Evolutionary conservation across 1,140 invertebrate genomes (phyloP).

Genomic region (Gryon sp.): DNA sequence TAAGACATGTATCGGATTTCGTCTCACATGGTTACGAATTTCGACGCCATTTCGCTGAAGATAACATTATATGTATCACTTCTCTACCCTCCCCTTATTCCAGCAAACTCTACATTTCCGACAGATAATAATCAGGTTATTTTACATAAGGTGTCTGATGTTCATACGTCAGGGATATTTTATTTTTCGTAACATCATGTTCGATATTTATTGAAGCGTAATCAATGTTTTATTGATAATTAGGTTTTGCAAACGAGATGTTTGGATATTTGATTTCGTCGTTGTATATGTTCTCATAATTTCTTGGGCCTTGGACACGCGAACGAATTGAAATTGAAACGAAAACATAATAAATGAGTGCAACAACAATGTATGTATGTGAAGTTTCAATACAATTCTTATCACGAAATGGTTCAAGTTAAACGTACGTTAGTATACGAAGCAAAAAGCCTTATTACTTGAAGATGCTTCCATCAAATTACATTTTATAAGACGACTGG

Average conservation of each 20-base stretch:
- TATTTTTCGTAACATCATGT: constrained; percentile 42
- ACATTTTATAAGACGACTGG: constrained; percentile 4
- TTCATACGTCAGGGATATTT: constrained; percentile 31
- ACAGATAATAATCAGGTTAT: constrained; percentile 47
- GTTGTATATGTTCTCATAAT: constrained; percentile 11
- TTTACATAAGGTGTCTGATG: constrained; percentile 47
- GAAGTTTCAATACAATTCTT: too few relatives aligned
- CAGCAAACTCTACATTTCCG: too few relatives aligned
- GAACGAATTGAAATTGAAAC: too few relatives aligned
- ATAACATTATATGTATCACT: constrained; percentile 12
- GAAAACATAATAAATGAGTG: too few relatives aligned
- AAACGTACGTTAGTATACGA: not conserved
- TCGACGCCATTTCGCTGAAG: not conserved
- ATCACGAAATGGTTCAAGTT: not conserved
- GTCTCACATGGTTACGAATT: not conserved
- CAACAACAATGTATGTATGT: too few relatives aligned
- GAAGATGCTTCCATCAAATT: constrained; percentile 4
- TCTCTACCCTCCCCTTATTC: too few relatives aligned
- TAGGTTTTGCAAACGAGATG: constrained; percentile 8
- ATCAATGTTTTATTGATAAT: constrained; percentile 53
- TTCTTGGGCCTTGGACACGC: constrained; percentile 18
- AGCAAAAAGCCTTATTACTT: not conserved
- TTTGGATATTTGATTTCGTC: constrained; percentile 16
- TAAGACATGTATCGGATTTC: constrained; percentile 20
- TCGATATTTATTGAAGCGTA: constrained; percentile 35